Percentiles rank a stretch among this genome's conserved stretches.
Evolutionary conservation across 1,140 invertebrate genomes (phyloP).

Genomic region (Metopolophium dirhodum): DNA sequence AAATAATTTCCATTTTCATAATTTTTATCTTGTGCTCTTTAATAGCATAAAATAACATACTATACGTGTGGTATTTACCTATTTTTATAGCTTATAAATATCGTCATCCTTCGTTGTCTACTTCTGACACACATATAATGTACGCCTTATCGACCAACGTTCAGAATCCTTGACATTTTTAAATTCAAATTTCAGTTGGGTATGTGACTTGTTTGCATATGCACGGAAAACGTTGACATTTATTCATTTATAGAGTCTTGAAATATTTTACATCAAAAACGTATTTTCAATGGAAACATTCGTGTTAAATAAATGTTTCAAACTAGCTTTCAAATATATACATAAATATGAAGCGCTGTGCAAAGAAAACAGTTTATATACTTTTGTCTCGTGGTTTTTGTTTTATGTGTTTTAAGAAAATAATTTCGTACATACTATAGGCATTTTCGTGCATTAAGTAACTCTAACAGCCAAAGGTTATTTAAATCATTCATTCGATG

Average conservation of each 20-base stretch:
- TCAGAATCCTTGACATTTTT: not conserved
- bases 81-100: not conserved
- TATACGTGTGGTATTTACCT: not conserved
- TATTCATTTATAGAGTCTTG: not conserved
- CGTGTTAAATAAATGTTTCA: not conserved
- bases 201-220: not conserved
- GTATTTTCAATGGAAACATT: not conserved
- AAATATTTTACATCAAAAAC: not conserved
- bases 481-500: not conserved
- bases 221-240: not conserved
- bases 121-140: not conserved
- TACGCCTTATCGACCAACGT: not conserved
- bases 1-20: not conserved
- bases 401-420: not conserved
- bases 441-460: not conserved
- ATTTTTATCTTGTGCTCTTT: not conserved
- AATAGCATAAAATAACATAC: not conserved
- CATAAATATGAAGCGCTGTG: not conserved
- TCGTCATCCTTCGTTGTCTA: not conserved
- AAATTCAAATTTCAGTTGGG: not conserved
- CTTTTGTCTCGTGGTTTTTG: not conserved
- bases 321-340: not conserved
- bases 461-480: not conserved
- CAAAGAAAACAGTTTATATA: not conserved
- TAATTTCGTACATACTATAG: not conserved